phyloP scores from a whole-genome alignment of 2,888 invertebrate genomes.

The Sinentomon sp. region DNA sequence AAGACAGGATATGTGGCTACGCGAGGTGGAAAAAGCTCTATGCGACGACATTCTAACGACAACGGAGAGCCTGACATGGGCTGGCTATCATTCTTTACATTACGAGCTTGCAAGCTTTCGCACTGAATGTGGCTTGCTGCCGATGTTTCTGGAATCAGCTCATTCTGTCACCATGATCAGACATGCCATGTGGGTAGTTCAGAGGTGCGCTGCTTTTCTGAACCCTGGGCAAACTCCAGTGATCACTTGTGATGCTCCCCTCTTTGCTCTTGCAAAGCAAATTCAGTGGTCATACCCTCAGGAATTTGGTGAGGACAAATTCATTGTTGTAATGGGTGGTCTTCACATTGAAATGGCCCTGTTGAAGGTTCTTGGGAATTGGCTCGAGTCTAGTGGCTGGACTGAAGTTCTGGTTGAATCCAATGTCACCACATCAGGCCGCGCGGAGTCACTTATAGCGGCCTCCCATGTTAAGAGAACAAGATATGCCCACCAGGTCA shows the following conservation, averaged over 20 bases:
- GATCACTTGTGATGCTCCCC: constrained; percentile 15
- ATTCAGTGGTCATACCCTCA: constrained; percentile 17
- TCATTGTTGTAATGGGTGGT: constrained; percentile 17
- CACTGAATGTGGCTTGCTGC: constrained; percentile 11
- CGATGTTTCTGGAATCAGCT: constrained; percentile 13
- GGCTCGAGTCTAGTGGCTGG: constrained; percentile 17
- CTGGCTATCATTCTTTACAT: background rate
- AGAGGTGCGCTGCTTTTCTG: constrained; percentile 8
- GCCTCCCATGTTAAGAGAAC: constrained; percentile 9
- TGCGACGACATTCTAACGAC: background rate
- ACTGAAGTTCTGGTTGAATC: constrained; percentile 13
- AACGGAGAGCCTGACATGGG: background rate
- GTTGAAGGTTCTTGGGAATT: constrained; percentile 14
- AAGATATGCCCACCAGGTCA: constrained; percentile 14
- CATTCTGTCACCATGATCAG: constrained; percentile 14
- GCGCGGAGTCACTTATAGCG: constrained; percentile 13
- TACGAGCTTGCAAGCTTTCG: background rate
- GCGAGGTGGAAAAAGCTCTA: too few species aligned
- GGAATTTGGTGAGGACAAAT: constrained; percentile 15
- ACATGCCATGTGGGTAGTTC: constrained; percentile 13
- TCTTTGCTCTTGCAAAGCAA: constrained; percentile 17
- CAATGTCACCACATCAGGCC: constrained; percentile 14
- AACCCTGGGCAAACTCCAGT: constrained; percentile 17
- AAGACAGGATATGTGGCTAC: too few species aligned
- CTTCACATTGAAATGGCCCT: constrained; percentile 18